Conservation (phyloP, 2,888 invertebrate genomes). For the Andrena trimmerana region DNA sequence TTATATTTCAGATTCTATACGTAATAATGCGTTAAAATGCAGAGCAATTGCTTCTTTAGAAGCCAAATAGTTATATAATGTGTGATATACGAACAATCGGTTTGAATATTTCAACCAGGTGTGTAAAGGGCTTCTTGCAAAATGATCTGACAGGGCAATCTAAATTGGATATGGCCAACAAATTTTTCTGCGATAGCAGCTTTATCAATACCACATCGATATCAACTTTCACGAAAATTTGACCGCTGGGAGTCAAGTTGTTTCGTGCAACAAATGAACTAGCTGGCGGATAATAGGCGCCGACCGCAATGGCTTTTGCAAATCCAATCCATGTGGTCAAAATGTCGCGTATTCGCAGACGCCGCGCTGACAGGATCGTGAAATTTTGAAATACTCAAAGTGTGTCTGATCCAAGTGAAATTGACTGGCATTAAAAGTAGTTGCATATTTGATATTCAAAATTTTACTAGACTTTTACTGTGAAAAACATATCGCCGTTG, state of each 20-base stretch:
- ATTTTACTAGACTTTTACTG: too few relatives aligned
- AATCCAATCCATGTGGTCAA: constrained; percentile 13
- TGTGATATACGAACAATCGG: constrained; percentile 22
- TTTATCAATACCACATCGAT: constrained; percentile 54
- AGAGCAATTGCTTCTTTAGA: too few relatives aligned
- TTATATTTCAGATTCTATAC: too few relatives aligned
- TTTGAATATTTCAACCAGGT: constrained; percentile 7
- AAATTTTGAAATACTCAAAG: neutral
- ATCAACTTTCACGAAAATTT: constrained; percentile 57
- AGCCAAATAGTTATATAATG: neutral
- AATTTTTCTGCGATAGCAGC: constrained; percentile 45
- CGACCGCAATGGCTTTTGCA: constrained; percentile 47
- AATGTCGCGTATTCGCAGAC: constrained; percentile 9
- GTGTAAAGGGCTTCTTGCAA: constrained; percentile 25
- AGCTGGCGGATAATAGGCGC: constrained; percentile 40
- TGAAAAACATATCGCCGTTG: too few relatives aligned
- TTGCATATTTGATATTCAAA: too few relatives aligned
- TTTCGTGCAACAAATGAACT: constrained; percentile 45
- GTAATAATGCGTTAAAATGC: too few relatives aligned
- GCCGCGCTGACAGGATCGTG: neutral
- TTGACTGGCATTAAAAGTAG: neutral
- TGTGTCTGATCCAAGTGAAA: neutral
- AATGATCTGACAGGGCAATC: constrained; percentile 36
- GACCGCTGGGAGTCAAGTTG: constrained; percentile 43
- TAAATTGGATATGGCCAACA: constrained; percentile 52